A percentile compares a stretch with the other conserved stretches of the same genome.
Evolutionary conservation across 2,888 invertebrate species (phyloP).

Genomic region (Drosophila picticornis): DNA sequence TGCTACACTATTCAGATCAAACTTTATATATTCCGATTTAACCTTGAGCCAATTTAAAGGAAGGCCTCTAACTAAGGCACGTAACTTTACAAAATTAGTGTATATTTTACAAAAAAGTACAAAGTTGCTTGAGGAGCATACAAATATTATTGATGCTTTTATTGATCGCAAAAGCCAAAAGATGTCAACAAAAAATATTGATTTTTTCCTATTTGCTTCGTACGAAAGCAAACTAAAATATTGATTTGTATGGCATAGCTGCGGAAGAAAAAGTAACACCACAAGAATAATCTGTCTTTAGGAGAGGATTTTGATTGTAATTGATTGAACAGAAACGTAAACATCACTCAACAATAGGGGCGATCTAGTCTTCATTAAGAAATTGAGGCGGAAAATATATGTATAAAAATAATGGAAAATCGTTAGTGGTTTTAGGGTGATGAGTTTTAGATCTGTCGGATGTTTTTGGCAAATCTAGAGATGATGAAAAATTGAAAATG

Average conservation of each 20-base stretch:
- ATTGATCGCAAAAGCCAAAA: neutral
- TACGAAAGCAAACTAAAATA: neutral
- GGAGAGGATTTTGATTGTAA: neutral
- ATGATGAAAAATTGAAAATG: neutral
- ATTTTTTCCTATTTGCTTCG: neutral
- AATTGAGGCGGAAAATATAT: no score
- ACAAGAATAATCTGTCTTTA: neutral
- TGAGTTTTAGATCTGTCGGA: accelerated
- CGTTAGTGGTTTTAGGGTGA: neutral
- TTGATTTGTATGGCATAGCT: neutral
- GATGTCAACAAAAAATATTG: neutral
- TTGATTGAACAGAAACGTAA: neutral
- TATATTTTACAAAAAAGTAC: neutral
- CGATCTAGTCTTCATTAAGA: no score
- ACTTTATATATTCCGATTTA: neutral
- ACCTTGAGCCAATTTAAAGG: constrained; percentile 1
- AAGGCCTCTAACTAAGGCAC: neutral
- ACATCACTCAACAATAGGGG: no score
- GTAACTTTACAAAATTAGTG: neutral
- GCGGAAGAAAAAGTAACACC: neutral
- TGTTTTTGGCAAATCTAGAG: neutral
- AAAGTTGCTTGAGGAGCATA: neutral
- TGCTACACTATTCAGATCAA: neutral
- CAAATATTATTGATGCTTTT: neutral
- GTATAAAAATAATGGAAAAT: neutral